Evolutionary conservation across 2,797 vertebrate genomes (phyloP).

Genomic region (Numenius phaeopus): DNA sequence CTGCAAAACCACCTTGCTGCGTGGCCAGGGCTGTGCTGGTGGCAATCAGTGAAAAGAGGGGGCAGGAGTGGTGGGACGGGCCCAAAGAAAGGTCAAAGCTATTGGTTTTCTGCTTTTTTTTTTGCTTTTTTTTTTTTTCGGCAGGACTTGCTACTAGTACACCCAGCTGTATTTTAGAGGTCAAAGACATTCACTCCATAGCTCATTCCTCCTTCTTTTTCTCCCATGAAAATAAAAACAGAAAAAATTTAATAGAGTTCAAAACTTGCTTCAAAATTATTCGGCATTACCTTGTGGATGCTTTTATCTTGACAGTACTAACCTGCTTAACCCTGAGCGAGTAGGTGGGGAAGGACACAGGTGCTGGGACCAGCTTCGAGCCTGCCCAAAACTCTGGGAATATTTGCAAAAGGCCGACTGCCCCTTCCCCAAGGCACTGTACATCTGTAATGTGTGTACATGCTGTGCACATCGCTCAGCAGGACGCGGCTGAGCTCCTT

Average conservation of each 20-base stretch:
- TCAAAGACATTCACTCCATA: background rate
- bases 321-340: background rate
- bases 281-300: too few species aligned
- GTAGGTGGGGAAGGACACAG: background rate
- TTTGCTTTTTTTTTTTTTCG: background rate
- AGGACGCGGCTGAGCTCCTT: background rate
- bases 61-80: background rate
- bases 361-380: background rate
- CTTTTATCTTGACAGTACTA: background rate
- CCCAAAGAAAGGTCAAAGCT: background rate
- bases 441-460: fast-evolving
- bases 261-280: background rate
- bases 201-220: background rate
- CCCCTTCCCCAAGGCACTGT: background rate
- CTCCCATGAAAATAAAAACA: background rate
- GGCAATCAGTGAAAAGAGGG: too few species aligned
- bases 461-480: background rate
- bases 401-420: background rate
- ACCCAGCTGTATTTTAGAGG: background rate
- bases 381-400: background rate
- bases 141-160: background rate
- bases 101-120: background rate
- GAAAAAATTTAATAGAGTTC: background rate
- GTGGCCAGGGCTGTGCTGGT: background rate
- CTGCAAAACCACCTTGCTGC: background rate